Evolutionary conservation across 2,113 vertebrate species (phyloP).

Genomic region (Actinemys pallida): DNA sequence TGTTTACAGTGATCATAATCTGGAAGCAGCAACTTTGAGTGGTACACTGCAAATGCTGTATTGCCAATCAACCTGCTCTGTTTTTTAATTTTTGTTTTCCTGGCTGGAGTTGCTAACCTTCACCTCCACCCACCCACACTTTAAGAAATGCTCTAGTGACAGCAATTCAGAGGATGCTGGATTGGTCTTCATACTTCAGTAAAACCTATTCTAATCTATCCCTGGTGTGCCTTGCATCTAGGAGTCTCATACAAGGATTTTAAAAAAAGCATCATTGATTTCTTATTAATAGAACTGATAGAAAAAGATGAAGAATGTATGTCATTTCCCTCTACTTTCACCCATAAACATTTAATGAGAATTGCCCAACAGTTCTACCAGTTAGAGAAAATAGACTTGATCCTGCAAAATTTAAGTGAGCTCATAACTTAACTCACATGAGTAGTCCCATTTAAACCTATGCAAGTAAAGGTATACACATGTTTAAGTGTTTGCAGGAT

Average conservation of each 20-base stretch:
- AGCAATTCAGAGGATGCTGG: neutral
- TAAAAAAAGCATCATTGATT: neutral
- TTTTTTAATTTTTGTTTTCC: too few species aligned
- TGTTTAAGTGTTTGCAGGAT: neutral
- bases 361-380: neutral
- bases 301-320: neutral
- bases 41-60: too few species aligned
- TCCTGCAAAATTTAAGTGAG: neutral
- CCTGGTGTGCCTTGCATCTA: neutral
- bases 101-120: too few species aligned
- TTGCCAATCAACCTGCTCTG: too few species aligned
- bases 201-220: neutral
- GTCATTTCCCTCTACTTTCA: neutral
- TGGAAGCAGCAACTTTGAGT: too few species aligned
- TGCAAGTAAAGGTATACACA: neutral
- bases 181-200: neutral
- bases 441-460: neutral
- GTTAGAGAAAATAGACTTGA: neutral
- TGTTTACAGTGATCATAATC: too few species aligned
- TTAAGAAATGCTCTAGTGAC: neutral
- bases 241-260: neutral
- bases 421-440: neutral
- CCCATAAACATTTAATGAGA: neutral
- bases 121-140: neutral
- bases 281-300: neutral